Evolutionary conservation across 2,113 vertebrate genomes (phyloP).

Genomic region (Psammodynastes pulverulentus): DNA sequence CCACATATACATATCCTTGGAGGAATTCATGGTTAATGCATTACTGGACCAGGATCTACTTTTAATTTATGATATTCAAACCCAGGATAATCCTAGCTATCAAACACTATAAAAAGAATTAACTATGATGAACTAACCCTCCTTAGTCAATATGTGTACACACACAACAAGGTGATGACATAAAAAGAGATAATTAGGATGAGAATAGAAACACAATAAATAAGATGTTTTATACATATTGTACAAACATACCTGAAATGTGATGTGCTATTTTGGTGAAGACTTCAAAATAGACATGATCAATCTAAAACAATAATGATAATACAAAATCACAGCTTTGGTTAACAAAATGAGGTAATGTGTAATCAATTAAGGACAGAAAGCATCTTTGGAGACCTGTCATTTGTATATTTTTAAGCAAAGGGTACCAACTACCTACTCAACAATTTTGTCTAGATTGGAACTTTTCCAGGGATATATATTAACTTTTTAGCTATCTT

Average conservation of each 20-base stretch:
- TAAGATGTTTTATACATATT: neutral
- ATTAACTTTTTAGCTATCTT: neutral
- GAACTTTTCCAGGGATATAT: neutral
- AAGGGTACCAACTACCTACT: neutral
- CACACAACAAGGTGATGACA: neutral
- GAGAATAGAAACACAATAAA: neutral
- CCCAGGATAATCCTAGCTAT: neutral
- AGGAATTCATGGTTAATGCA: neutral
- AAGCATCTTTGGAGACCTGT: neutral
- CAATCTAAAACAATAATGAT: neutral
- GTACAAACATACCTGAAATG: neutral
- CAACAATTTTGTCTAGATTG: neutral
- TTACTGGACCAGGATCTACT: neutral
- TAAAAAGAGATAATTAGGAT: neutral
- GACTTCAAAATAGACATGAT: neutral
- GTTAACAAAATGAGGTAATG: neutral
- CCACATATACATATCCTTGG: neutral
- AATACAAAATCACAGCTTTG: neutral
- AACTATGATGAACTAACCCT: neutral
- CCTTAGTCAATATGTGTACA: neutral
- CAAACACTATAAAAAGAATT: neutral
- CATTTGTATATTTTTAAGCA: neutral
- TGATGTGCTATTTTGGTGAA: neutral
- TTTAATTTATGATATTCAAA: neutral
- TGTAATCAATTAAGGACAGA: neutral